Evolutionary conservation across 2,888 invertebrate species (phyloP), one percentile per base, ranked within the genome.

Genomic region (Auanema freiburgensis): DNA sequence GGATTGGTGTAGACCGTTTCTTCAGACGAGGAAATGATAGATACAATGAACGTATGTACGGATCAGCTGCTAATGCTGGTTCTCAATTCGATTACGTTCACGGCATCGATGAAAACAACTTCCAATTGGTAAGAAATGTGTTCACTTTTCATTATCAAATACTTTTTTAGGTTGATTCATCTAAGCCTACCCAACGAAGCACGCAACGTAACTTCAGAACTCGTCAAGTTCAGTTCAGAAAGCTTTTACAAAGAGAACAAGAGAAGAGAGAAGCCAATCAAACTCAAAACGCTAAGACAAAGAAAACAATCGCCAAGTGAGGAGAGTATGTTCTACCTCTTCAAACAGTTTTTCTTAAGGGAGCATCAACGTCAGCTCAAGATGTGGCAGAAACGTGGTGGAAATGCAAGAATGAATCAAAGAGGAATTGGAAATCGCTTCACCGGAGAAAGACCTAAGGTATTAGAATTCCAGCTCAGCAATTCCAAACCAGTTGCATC

Each of bases 1-100:
- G 98, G 98, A 96, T 95, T 59, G 92, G 93, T 63, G 91, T 92
- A 14, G 81, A 80, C 59, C 74, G 79, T 5, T 90, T 91, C 1
- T 91, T 90, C 79, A 92, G 92, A 81, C 95, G 98, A 84, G 92
- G 94, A 91, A 96, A 86, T 93, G 93, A 72, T 5, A 75, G 79
- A 21, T 82, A 81, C 73, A 81, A 81, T 63, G 81, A 82, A 62
- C 76, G 81, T 24, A 67, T 80, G 54, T 82, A 81, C 60, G 80
- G 80, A 55, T 79, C 79, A 46, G 83, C 84, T 53, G 78, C 77
- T 10, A 80, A 77, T 40, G 79, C 80, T 10, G 94, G 93, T 51
- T 93, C 91, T 82, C 96, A 96, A 79, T 98, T 98, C 86, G 93
- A 97, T 0, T 99, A 98, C 85, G 94, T 92, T 84, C 97, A 97